A percentile compares a stretch with the other conserved stretches of the same genome.
Conservation (phyloP, 2,113 vertebrate genomes). For the Atherinomorus stipes region DNA sequence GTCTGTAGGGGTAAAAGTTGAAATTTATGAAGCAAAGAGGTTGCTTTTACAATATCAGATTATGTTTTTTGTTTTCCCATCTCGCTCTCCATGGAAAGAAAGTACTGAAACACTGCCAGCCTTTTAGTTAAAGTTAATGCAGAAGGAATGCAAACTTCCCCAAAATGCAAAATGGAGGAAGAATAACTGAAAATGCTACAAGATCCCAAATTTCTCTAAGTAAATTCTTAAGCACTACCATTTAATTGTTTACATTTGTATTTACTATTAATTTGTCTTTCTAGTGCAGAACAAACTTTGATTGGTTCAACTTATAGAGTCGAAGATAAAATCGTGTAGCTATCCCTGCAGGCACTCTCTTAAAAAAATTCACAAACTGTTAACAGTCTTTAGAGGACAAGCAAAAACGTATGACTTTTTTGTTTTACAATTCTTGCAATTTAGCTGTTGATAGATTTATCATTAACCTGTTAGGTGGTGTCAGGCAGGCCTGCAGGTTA, state of each 20-base stretch:
- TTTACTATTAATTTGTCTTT: background rate
- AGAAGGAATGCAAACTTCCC: no score
- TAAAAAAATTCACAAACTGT: no score
- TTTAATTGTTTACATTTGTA: background rate
- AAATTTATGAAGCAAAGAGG: no score
- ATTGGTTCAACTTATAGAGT: slow-evolving; percentile 12
- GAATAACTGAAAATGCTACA: background rate
- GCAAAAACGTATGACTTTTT: background rate
- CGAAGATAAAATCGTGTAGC: background rate
- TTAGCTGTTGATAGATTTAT: background rate
- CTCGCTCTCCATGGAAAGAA: no score
- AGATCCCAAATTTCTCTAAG: background rate
- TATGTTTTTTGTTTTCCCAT: no score
- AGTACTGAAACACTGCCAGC: no score
- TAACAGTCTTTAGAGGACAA: background rate
- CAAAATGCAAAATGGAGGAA: background rate
- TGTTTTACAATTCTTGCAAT: slow-evolving; percentile 9
- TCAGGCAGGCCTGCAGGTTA: slow-evolving; percentile 16
- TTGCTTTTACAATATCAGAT: no score
- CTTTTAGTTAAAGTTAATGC: no score
- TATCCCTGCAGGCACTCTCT: no score
- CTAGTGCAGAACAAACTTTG: slow-evolving; percentile 44
- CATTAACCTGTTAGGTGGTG: background rate
- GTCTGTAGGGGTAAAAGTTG: no score
- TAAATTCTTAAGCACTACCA: background rate